Base-by-base conservation (phyloP, 2,888 invertebrate genomes). In the Drosophila pseudotalamancana region DNA sequence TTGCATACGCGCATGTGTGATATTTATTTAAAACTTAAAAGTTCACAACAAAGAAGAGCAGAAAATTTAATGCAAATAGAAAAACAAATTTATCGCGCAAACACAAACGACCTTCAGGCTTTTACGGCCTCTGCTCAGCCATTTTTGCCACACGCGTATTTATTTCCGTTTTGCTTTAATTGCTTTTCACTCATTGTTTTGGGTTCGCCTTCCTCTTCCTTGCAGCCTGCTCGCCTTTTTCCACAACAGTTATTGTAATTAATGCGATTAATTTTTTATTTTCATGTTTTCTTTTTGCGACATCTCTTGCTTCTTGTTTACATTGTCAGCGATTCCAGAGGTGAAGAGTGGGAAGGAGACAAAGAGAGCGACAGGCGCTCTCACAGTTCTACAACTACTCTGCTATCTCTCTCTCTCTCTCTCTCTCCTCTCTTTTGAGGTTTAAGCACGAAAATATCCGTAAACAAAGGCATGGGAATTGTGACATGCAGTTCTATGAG, bases 91-190 rank as follows among this genome's bases (percentile, higher is more conserved):
- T 64, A 68, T 81, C 65, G 61, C 59, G 56, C 82, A 78, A 79
- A 79, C 83, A 82, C 76, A 73, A 71, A 76, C 83, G 79, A 80
- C 79, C 79, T 80, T 83, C 79, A 64, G 69, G 53, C 66, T 32
- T 56, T 62, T 62, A 56, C 35, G 61, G 45, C 37, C 49, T 14
- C 42, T 34, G 48, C 42, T 45, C 12, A 11, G 49, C 37, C 49
- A 16, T 43, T 72, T 55, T 57, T 45, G 57, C 12, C 45, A 19
- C 18, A 46, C 31, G 37, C 59, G 32, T 35, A 59, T 60, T 56
- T 54, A 57, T 69, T 69, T 63, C 63, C 69, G 69, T 64, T 70
- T 60, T 59, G 32, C 45, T 25, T 54, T 68, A 59, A 68, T 68
- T 63, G 50, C 46, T 49, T 40, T 53, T 50, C 53, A 40, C 23